Base-by-base conservation (phyloP, 2,888 invertebrate genomes). In the Scaptomyza parva region DNA sequence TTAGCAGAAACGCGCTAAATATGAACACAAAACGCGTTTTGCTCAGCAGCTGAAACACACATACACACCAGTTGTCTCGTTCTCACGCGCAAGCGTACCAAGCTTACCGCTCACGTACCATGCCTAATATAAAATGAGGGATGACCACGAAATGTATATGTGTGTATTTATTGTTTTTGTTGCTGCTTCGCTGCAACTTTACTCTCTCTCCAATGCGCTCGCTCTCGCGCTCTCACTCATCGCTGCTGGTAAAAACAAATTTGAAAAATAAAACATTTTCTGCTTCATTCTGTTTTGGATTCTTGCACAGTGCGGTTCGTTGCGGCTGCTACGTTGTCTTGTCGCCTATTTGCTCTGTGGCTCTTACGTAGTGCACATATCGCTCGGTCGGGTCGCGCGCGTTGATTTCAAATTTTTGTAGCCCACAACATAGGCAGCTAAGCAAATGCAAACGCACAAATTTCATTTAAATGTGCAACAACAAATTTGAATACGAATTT, bases 341-440 rank as follows among this genome's bases (percentile, higher is more conserved):
- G 59, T 73, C 65, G 84, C 89, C 89, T 89, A 89, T 89, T 86
- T 83, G 78, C 85, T 88, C 80, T 88, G 86, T 89, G 89, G 89
- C 84, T 74, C 61, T 89, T 89, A 89, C 89, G 89, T 90, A 89
- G 88, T 89, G 70, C 88, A 85, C 88, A 88, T n/a, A n/a, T 89
- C 88, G 88, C 82, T 79, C 85, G 87, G 77, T 81, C 79, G 86
- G 81, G 65, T 65, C 74, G 69, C 74, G 69, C 74, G 74, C 76
- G 79, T 66, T 72, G 78, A 75, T 78, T 73, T 69, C 20, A 69
- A 69, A 63, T 67, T 43, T 40, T 71, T 62, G 71, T 70, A 70
- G 70, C 58, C 60, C 52, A 28, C 63, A 69, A 61, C 48, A 57
- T 39, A 58, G 48, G 61, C 64, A 51, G 63, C 63, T 52, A 43